A percentile compares a stretch with the other conserved stretches of the same genome.
Evolutionary conservation across 2,797 vertebrate genomes (phyloP).

Genomic region (Thripadectes ignobilis): DNA sequence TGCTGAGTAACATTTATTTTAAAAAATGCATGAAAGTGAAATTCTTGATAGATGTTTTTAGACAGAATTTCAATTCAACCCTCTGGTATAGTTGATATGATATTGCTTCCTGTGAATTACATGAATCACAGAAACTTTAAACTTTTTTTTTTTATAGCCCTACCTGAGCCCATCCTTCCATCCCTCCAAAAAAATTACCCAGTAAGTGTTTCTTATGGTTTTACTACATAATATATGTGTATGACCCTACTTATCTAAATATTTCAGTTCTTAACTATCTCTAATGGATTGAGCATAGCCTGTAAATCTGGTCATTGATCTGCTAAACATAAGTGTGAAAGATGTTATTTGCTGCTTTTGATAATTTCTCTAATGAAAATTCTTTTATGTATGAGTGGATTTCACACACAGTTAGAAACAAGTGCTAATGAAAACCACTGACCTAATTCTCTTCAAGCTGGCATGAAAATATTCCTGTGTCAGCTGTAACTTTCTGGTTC

Average conservation of each 20-base stretch:
- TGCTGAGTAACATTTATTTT: neutral
- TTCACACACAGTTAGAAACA: neutral
- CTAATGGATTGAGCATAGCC: neutral
- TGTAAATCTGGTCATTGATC: neutral
- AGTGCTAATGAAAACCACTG: neutral
- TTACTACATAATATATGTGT: conserved; percentile 59
- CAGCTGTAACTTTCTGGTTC: neutral
- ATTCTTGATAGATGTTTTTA: conserved; percentile 26
- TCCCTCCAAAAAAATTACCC: conserved; percentile 92
- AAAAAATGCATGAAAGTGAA: conserved; percentile 32
- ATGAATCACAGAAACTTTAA: conserved; percentile 72
- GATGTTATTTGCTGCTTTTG: neutral
- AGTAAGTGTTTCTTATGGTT: conserved; percentile 86
- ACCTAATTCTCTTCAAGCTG: neutral
- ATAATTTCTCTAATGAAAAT: neutral
- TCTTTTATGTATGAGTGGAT: neutral
- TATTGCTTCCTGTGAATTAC: conserved; percentile 57
- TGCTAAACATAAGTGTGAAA: neutral
- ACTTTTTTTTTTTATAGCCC: conserved; percentile 84
- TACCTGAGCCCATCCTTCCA: conserved; percentile 90
- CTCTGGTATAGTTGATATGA: conserved; percentile 36
- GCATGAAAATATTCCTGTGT: neutral
- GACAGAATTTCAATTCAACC: neutral
- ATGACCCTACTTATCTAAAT: conserved; percentile 47
- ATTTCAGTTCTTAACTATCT: conserved; percentile 35